phyloP scores from a whole-genome alignment of 37 sponge, comb jelly and placozoan genomes.

The Beroe ovata region DNA sequence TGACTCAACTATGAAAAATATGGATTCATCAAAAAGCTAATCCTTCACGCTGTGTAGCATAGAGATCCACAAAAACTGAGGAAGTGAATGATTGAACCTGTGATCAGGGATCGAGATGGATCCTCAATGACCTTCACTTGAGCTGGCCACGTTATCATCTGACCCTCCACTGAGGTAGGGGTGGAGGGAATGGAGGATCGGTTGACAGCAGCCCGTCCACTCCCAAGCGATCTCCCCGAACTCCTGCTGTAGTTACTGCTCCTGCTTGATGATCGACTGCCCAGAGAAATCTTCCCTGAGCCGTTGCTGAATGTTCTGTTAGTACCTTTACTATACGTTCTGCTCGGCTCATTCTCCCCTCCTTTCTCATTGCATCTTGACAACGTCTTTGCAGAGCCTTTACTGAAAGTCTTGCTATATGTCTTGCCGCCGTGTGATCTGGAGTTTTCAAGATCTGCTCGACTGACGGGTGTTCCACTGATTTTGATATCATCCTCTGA shows the following conservation, averaged over 20 bases:
- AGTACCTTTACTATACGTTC: not conserved
- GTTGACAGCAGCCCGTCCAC: not conserved
- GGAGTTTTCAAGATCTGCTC: too few relatives aligned
- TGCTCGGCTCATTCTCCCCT: not conserved
- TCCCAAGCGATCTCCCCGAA: not conserved
- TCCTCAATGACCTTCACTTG: not conserved
- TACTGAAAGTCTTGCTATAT: not conserved
- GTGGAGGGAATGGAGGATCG: not conserved
- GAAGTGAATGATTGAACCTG: too few relatives aligned
- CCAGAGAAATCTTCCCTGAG: not conserved
- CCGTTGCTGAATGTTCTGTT: not conserved
- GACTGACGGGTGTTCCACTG: too few relatives aligned
- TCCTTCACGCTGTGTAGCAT: too few relatives aligned
- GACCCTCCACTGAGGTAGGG: not conserved
- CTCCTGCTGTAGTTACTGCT: not conserved
- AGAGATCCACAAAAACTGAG: too few relatives aligned
- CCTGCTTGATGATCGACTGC: not conserved
- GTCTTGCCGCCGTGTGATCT: not conserved
- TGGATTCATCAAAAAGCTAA: too few relatives aligned
- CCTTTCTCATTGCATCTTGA: not conserved
- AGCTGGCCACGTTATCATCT: not conserved
- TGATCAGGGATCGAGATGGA: not conserved
- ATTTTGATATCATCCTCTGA: too few relatives aligned
- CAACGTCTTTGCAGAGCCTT: not conserved
- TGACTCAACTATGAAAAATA: too few relatives aligned